Evolutionary conservation across 2,888 invertebrate species (phyloP).

Genomic region (Minunthozetes semirufus): DNA sequence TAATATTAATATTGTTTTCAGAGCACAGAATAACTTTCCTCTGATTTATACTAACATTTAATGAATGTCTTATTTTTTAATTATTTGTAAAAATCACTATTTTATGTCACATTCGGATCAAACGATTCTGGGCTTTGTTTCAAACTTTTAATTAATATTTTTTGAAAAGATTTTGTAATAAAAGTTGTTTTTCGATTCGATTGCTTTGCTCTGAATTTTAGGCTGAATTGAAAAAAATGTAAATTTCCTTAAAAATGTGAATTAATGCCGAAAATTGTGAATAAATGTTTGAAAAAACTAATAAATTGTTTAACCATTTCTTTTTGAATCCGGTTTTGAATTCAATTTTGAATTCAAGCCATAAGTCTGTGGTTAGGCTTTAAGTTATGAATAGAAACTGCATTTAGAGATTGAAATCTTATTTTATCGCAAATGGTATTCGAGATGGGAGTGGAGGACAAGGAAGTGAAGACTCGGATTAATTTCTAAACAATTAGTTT

Average conservation of each 20-base stretch:
- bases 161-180: too few relatives aligned
- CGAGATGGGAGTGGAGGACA: conserved; percentile 1
- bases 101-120: background rate
- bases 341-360: too few relatives aligned
- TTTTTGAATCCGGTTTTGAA: too few relatives aligned
- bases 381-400: background rate
- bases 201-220: too few relatives aligned
- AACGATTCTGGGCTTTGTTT: too few relatives aligned
- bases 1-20: background rate
- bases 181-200: too few relatives aligned
- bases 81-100: background rate
- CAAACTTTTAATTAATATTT: background rate
- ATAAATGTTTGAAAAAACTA: too few relatives aligned
- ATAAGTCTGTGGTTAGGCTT: too few relatives aligned
- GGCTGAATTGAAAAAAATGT: too few relatives aligned
- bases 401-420: background rate
- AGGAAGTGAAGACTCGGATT: background rate
- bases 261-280: too few relatives aligned
- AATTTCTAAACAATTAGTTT: background rate
- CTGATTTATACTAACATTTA: background rate
- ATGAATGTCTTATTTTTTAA: background rate
- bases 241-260: too few relatives aligned
- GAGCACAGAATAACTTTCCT: background rate
- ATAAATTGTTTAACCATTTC: too few relatives aligned
- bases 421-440: background rate